Conservation (phyloP, 2,113 vertebrate genomes). For the Columbina picui region DNA sequence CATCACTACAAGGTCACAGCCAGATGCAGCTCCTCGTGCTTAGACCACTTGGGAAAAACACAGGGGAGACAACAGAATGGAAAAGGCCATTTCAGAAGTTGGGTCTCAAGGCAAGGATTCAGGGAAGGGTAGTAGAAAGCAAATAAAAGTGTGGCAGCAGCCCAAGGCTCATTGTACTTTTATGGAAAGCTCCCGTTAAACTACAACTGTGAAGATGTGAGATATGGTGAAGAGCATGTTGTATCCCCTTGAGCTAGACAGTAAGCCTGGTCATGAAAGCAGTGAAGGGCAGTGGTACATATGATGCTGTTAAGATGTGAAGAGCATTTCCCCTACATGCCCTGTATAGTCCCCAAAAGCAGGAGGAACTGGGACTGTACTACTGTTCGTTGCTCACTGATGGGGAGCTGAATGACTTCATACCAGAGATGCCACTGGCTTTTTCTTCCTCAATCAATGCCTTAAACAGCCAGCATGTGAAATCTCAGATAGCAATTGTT, state of each 20-base stretch:
- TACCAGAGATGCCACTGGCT: neutral
- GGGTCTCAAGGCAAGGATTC: neutral
- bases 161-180: neutral
- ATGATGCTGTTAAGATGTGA: neutral
- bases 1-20: neutral
- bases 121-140: neutral
- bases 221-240: neutral
- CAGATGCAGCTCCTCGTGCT: neutral
- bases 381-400: neutral
- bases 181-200: neutral
- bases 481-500: neutral
- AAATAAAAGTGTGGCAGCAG: neutral
- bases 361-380: neutral
- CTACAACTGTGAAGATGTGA: neutral
- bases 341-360: rapidly evolving
- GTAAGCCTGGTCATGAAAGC: neutral
- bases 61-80: neutral
- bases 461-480: neutral
- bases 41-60: neutral
- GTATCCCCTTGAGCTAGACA: neutral
- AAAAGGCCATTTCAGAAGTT: neutral
- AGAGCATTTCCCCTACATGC: neutral
- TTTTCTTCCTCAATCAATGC: neutral
- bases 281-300: neutral
- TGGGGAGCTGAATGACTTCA: neutral